Base-by-base conservation (phyloP, 2,888 invertebrate species). In the Globia sparganii region DNA sequence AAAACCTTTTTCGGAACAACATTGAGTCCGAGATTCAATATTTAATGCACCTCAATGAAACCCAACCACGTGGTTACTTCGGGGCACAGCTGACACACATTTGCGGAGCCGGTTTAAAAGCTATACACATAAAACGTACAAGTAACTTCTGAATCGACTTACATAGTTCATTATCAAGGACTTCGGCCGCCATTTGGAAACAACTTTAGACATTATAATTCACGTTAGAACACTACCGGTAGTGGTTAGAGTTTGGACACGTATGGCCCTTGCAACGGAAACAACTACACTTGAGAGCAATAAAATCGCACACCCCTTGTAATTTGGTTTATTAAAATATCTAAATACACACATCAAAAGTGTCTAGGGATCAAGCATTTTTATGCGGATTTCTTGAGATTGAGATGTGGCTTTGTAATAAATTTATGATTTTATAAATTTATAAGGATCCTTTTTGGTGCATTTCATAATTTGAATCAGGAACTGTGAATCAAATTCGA, bases 121-220 rank as follows among this genome's bases (percentile, higher is more conserved):
- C 40, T 64, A 34, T 43, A 75, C 77, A 81, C 46, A 65, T 31
- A 59, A 34, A 58, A 56, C 25, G 31, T 28, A 75, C 64, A 65
- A 66, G 46, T 34, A 34, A 76, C 25, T 58, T 58, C 43, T 68
- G 61, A 68, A 71, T 68, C 67, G 43, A 82, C 78, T 83, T 25
- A 71, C 78, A 71, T 58, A 34, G 64, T 72, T 82, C 83, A 78
- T 31, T 72, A 75, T 43, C 82, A 75, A 82, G 79, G 79, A 75
- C 74, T 72, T 72, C 25, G 68, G 34, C 2, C 34, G 40, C 49
- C 34, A 72, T 78, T 65, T 65, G 37, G 15, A 34, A 56, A n/a
- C 15, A 6, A 56, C 53, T 69, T 72, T 65, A 59, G 43, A 58
- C 64, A 78, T 83, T 73, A 28, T 77, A 62, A 81, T 67, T 72